Percentiles rank a stretch among this genome's conserved stretches.
phyloP scores from a whole-genome alignment of 2,888 invertebrate species.

The Temnothorax ravouxi region DNA sequence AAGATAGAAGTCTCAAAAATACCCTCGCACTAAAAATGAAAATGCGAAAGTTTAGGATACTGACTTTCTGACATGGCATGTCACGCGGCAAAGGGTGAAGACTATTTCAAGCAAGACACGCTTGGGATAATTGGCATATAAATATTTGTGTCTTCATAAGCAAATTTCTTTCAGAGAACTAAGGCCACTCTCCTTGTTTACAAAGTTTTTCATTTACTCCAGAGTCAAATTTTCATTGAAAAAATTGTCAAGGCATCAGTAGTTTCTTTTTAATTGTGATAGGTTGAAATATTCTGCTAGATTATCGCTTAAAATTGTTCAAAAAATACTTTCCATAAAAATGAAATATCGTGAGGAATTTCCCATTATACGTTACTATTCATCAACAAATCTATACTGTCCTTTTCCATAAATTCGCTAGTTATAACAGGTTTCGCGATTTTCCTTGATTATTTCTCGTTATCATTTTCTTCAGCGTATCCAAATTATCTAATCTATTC shows the following conservation, averaged over 20 bases:
- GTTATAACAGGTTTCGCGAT: conserved; percentile 27
- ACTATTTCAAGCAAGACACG: conserved; percentile 15
- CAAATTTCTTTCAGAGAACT: conserved; percentile 24
- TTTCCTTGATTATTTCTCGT: conserved; percentile 34
- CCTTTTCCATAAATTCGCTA: conserved; percentile 16
- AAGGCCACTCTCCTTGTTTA: conserved; percentile 33
- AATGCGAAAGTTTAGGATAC: neutral
- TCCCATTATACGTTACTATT: conserved; percentile 71
- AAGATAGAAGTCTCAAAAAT: conserved; percentile 5
- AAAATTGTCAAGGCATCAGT: conserved; percentile 34
- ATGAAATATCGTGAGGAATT: conserved; percentile 68
- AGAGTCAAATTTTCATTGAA: conserved; percentile 2
- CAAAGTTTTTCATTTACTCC: neutral
- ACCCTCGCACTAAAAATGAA: neutral
- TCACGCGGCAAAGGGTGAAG: neutral
- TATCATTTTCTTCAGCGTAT: conserved; percentile 23
- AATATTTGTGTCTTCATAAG: neutral
- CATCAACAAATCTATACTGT: conserved; percentile 52
- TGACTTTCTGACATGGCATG: neutral
- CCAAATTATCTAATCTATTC: conserved; percentile 49
- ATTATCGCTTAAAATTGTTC: conserved; percentile 28
- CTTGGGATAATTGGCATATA: conserved; percentile 13
- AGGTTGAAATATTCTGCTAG: neutral
- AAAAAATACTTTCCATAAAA: conserved; percentile 64
- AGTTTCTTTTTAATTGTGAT: conserved; percentile 2